Percentiles rank a stretch among this genome's conserved stretches.
Conservation (phyloP, 2,888 invertebrate genomes). For the Luperina testacea region DNA sequence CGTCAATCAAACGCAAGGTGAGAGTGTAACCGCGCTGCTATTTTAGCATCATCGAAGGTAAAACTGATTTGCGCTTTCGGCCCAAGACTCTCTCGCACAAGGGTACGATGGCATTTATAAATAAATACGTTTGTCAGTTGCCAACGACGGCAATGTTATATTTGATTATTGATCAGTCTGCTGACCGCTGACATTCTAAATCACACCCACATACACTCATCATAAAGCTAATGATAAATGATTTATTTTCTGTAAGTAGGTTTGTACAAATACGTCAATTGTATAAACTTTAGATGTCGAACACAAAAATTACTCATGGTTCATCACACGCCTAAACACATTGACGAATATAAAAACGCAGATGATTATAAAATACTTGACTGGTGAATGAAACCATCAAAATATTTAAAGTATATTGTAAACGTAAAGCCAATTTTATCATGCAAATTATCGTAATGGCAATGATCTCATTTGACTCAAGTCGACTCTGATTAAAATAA, state of each 20-base stretch:
- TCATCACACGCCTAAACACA: slow-evolving; percentile 47
- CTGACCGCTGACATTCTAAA: slow-evolving; percentile 67
- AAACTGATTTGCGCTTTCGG: slow-evolving; percentile 89
- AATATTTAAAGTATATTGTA: slow-evolving; percentile 68
- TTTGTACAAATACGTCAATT: too few relatives aligned
- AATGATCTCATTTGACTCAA: slow-evolving; percentile 84
- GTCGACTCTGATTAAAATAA: slow-evolving; percentile 79
- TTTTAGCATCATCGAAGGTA: slow-evolving; percentile 90
- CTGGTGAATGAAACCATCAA: slow-evolving; percentile 70
- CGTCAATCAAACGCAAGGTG: slow-evolving; percentile 90
- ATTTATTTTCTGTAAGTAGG: too few relatives aligned
- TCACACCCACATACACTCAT: slow-evolving; percentile 46
- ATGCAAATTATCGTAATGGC: slow-evolving; percentile 82
- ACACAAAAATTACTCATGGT: slow-evolving; percentile 51
- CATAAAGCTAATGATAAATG: slow-evolving; percentile 17
- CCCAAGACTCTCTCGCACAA: slow-evolving; percentile 88
- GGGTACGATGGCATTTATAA: slow-evolving; percentile 88
- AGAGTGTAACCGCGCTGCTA: slow-evolving; percentile 88
- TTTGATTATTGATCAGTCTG: slow-evolving; percentile 76
- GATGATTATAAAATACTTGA: slow-evolving; percentile 45
- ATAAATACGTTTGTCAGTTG: slow-evolving; percentile 86
- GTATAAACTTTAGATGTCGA: slow-evolving; percentile 23
- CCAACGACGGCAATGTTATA: slow-evolving; percentile 77
- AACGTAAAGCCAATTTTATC: slow-evolving; percentile 72
- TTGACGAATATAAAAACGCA: slow-evolving; percentile 33